Evolutionary conservation across 1,140 invertebrate genomes (phyloP).

Genomic region (Solenopsis fugax): DNA sequence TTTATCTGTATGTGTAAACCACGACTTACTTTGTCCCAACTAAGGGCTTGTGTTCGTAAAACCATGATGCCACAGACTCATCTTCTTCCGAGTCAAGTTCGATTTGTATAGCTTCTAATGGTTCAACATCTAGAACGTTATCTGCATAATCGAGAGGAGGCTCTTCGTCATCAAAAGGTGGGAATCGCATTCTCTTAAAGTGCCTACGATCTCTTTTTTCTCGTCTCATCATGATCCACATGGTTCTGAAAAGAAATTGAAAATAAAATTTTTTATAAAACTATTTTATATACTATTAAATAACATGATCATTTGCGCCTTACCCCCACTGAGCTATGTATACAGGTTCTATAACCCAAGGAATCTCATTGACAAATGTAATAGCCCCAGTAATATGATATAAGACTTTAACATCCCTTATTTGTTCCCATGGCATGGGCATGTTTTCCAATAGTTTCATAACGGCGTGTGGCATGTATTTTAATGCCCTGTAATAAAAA

Average conservation of each 20-base stretch:
- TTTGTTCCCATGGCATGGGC: conserved; percentile 99
- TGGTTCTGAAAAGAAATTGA: conserved; percentile 90
- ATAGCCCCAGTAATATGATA: conserved; percentile 99
- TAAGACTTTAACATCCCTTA: conserved; percentile 98
- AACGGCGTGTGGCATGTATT: conserved; percentile 99
- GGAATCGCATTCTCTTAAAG: conserved; percentile 99
- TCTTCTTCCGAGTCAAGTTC: conserved; percentile 99
- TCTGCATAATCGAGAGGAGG: conserved; percentile 99
- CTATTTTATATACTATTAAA: background rate
- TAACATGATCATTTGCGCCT: conserved; percentile 60
- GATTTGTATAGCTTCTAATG: conserved; percentile 99
- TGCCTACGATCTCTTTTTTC: conserved; percentile 99
- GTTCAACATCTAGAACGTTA: conserved; percentile 99
- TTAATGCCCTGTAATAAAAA: conserved; percentile 91
- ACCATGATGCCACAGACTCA: conserved; percentile 96
- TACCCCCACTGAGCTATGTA: conserved; percentile 99
- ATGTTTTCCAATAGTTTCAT: conserved; percentile 99
- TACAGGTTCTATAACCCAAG: conserved; percentile 99
- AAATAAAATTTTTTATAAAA: background rate
- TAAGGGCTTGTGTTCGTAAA: conserved; percentile 99
- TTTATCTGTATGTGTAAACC: background rate
- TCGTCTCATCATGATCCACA: conserved; percentile 99
- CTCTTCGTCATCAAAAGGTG: conserved; percentile 99
- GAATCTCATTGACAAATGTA: conserved; percentile 99
- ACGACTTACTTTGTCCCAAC: conserved; percentile 92